phyloP scores from a whole-genome alignment of 2,113 vertebrate species.

The Furnarius figulus region DNA sequence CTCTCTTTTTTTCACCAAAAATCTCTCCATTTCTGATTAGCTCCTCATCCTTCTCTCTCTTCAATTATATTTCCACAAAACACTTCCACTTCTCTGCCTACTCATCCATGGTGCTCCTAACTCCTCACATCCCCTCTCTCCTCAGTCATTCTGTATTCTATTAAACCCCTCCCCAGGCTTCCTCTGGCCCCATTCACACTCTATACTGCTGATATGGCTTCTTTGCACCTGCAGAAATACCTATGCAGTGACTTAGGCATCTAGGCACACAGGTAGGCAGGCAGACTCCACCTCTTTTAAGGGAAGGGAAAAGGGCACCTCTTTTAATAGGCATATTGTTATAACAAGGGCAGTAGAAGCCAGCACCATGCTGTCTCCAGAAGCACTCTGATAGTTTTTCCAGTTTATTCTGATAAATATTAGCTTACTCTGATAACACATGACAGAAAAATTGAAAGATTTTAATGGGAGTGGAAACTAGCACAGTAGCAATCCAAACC shows the following conservation, averaged over 20 bases:
- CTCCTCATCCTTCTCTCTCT: not conserved
- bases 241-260: not conserved
- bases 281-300: not conserved
- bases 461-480: not conserved
- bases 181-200: not conserved
- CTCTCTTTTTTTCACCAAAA: not conserved
- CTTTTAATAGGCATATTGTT: not conserved
- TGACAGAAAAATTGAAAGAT: not conserved
- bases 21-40: not conserved
- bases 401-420: not conserved
- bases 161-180: not conserved
- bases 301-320: not conserved
- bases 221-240: not conserved
- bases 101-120: not conserved
- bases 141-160: not conserved
- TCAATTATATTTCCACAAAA: not conserved
- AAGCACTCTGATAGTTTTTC: not conserved
- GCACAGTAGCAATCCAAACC: not conserved
- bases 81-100: not conserved
- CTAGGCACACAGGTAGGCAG: not conserved
- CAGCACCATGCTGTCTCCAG: not conserved
- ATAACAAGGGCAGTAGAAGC: not conserved
- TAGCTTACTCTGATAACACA: not conserved
- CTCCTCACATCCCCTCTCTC: not conserved
- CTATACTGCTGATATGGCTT: not conserved